These are phyloP conservation scores for Cynodonichthys magdalenae DNA, from an alignment of 2,797 vertebrate genomes.

Conservation along the genomic window DNA sequence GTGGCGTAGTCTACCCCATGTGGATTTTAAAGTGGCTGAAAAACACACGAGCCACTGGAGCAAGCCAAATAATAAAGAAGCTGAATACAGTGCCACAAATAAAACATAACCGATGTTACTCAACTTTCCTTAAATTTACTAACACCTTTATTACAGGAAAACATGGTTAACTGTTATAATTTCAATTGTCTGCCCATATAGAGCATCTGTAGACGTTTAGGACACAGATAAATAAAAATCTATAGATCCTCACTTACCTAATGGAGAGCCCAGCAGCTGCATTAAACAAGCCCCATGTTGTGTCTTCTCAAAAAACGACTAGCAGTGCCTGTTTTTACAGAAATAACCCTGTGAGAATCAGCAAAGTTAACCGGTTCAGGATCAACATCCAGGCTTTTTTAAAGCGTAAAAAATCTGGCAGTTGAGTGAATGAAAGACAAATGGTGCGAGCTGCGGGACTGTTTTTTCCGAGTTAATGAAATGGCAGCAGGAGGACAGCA, in stretches of 20 bases:
- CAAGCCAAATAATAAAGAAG: not conserved
- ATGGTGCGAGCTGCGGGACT: slow-evolving; percentile 4
- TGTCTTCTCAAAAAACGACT: slow-evolving; percentile 25
- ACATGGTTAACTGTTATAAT: not conserved
- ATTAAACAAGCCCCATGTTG: slow-evolving; percentile 56
- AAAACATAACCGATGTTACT: not conserved
- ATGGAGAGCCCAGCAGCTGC: slow-evolving; percentile 41
- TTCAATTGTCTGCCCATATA: not conserved
- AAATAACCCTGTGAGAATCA: slow-evolving; percentile 18
- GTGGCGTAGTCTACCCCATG: slow-evolving; percentile 54
- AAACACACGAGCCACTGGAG: slow-evolving; percentile 34
- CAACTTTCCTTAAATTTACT: not conserved
- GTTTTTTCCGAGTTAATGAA: slow-evolving; percentile 69
- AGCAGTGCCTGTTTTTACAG: slow-evolving; percentile 24
- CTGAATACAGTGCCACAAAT: not conserved
- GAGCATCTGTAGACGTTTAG: not conserved
- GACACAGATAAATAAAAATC: not conserved
- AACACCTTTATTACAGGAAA: slow-evolving; percentile 1
- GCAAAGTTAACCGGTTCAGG: not conserved
- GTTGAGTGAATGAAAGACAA: not conserved
- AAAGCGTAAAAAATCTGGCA: not conserved
- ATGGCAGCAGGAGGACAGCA: slow-evolving; percentile 85
- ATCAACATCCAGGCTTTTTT: not conserved
- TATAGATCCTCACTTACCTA: slow-evolving; percentile 44
- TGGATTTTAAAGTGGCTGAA: slow-evolving; percentile 41